Evolutionary conservation across 1,140 invertebrate genomes (phyloP).

Genomic region (Zaprionus africanus): DNA sequence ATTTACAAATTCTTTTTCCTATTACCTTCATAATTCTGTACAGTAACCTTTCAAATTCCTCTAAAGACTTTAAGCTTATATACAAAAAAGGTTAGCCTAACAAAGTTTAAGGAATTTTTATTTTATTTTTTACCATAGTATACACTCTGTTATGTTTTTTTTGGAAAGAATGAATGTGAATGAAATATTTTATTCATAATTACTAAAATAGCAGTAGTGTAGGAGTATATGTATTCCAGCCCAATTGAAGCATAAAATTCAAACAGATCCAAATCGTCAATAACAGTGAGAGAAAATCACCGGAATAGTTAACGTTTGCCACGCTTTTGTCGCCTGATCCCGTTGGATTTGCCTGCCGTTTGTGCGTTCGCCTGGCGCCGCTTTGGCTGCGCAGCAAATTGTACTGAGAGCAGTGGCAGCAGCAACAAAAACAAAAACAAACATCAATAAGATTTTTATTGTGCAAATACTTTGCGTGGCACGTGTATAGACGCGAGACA

Average conservation of each 20-base stretch:
- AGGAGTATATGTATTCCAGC: background rate
- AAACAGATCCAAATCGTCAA: background rate
- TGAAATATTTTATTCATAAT: no score
- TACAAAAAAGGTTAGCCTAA: background rate
- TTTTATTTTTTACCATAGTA: no score
- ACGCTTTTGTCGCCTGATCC: constrained; percentile 39
- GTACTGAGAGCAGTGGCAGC: constrained; percentile 26
- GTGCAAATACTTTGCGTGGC: constrained; percentile 55
- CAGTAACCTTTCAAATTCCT: no score
- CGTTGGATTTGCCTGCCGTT: constrained; percentile 24
- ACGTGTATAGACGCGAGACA: constrained; percentile 13
- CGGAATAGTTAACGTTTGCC: constrained; percentile 3
- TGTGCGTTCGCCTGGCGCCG: constrained; percentile 53
- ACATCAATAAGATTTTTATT: constrained; percentile 72
- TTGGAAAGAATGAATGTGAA: no score
- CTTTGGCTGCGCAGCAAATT: constrained; percentile 55
- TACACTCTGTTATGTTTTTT: no score
- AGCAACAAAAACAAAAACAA: constrained; percentile 48
- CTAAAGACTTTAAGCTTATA: background rate
- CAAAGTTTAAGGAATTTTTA: no score
- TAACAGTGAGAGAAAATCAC: background rate
- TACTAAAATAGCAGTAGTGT: background rate
- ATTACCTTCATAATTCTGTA: no score
- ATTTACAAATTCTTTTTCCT: no score
- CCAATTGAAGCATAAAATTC: background rate